Evolutionary conservation across 2,888 invertebrate genomes (phyloP).

Genomic region (Chamaedrilus cognettii): DNA sequence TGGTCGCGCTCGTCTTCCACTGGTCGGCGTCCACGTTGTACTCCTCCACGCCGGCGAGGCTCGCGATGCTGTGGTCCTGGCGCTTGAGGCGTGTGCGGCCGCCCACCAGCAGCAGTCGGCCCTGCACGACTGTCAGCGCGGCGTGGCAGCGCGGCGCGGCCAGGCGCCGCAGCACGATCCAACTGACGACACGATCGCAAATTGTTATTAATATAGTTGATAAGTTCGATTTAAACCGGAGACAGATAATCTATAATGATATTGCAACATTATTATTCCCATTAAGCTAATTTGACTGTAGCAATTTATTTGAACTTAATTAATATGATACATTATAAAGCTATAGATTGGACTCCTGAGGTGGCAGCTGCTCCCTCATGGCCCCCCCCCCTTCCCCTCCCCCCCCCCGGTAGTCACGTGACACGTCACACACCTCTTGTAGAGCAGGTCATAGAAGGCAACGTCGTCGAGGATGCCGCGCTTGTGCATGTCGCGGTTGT

Average conservation of each 20-base stretch:
- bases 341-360: no score
- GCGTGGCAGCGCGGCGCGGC: slow-evolving; percentile 43
- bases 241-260: no score
- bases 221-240: no score
- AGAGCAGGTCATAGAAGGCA: slow-evolving; percentile 45
- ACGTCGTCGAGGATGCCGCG: slow-evolving; percentile 42
- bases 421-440: slow-evolving; percentile 40
- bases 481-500: slow-evolving; percentile 32
- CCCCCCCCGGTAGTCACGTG: no score
- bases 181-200: slow-evolving; percentile 36
- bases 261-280: no score
- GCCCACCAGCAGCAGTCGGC: slow-evolving; percentile 42
- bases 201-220: no score
- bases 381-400: no score
- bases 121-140: slow-evolving; percentile 38
- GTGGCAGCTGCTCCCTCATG: no score
- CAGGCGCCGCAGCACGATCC: slow-evolving; percentile 37
- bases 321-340: no score
- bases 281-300: no score
- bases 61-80: slow-evolving; percentile 30
- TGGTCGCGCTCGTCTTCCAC: slow-evolving; percentile 37
- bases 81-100: slow-evolving; percentile 39
- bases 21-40: slow-evolving; percentile 41
- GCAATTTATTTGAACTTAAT: no score
- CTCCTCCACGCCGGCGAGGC: slow-evolving; percentile 41